Base-by-base conservation (phyloP, 2,888 invertebrate species). In the Aporophyla nigra region DNA sequence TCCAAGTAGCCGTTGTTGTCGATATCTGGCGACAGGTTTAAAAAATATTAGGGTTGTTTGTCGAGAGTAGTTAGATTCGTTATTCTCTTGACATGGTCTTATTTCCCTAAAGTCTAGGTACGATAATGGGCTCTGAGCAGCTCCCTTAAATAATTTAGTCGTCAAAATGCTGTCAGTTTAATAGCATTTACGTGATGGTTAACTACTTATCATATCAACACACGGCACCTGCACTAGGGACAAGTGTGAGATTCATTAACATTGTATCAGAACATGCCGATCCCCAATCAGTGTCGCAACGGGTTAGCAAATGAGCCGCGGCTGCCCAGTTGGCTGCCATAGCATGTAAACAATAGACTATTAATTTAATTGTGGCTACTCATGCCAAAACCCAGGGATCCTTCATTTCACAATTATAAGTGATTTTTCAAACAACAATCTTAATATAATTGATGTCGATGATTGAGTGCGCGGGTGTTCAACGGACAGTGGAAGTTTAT, bases 1-100 rank as follows among this genome's bases (percentile, higher is more conserved):
- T 98, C 98, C 90, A 98, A 93, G 93, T 97, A 98, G 27, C 98
- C 98, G 93, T 98, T 98, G 96, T 98, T 98, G 95, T 98, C 98
- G 90, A 98, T 98, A 96, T 98, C 98, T 98, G 94, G 1, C 93
- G 59, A 93, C 33, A 73, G 7, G 14, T 62, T 54, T 21, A 59
- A 46, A 12, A 58, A 33, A 1, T 0, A 21, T 81, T 24, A 69
- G 19, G 33, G 24, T 53, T 51, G 14, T 56, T 40, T 61, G 19
- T 16, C 14, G 43, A n/a, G 9, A 14, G 4, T 67, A 21, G 10
- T 2, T 16, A 16, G 16, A 24, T 12, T 24, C 12, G 0, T 14
- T 53, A 33, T 33, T 53, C 2, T 33, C 14, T 21, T 19, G 49
- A 5, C 10, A 59, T 66, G 43, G 49, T 5, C 49, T 16, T 71